These are phyloP conservation scores for Lithophane socia DNA, from an alignment of 2,888 invertebrate species.

Conservation along the genomic window DNA sequence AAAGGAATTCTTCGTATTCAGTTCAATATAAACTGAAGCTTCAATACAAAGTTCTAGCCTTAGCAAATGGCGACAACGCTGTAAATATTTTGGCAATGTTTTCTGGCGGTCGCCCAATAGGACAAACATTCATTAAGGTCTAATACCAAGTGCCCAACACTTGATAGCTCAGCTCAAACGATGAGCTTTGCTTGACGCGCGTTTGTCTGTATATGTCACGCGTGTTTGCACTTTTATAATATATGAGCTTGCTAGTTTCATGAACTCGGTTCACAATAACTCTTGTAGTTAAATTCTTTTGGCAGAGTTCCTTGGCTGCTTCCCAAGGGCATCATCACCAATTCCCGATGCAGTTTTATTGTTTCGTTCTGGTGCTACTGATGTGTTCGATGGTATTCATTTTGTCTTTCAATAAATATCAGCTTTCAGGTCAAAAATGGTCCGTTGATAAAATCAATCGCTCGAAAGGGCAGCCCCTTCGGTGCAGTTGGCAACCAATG, in stretches of 20 bases:
- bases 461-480: slow-evolving; percentile 78
- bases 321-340: slow-evolving; percentile 71
- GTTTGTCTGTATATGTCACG: slow-evolving; percentile 30
- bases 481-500: slow-evolving; percentile 80
- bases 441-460: slow-evolving; percentile 76
- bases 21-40: slow-evolving; percentile 73
- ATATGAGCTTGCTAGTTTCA: slow-evolving; percentile 51
- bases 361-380: slow-evolving; percentile 55
- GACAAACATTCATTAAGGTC: slow-evolving; percentile 74
- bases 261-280: slow-evolving; percentile 61
- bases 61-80: slow-evolving; percentile 78
- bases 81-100: slow-evolving; percentile 84
- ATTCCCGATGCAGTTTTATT: slow-evolving; percentile 74
- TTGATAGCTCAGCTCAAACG: slow-evolving; percentile 61
- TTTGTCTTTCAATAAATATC: slow-evolving; percentile 61
- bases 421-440: slow-evolving; percentile 67
- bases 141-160: slow-evolving; percentile 60
- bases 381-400: slow-evolving; percentile 52
- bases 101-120: slow-evolving; percentile 82
- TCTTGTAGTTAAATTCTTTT: slow-evolving; percentile 75
- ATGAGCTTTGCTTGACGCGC: slow-evolving; percentile 54
- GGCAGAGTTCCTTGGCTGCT: slow-evolving; percentile 73
- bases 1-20: slow-evolving; percentile 66
- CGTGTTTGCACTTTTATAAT: slow-evolving; percentile 54
- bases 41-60: slow-evolving; percentile 72